Conservation (phyloP, 2,797 vertebrate species). For the Enteromius fasciolatus region DNA sequence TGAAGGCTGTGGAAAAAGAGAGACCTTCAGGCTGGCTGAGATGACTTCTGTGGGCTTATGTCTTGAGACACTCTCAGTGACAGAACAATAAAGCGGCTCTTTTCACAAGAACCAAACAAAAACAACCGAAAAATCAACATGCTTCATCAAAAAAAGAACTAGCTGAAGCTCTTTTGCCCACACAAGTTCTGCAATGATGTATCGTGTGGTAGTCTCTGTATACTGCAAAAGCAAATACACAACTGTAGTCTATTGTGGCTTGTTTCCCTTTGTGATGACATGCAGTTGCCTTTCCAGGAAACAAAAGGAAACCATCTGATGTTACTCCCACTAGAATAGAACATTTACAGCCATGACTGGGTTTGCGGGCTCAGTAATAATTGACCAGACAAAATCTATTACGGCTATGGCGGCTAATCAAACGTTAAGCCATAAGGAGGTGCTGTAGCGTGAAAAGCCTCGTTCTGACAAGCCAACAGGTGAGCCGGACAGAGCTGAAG, state of each 20-base stretch:
- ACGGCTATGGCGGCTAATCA: slow-evolving; percentile 26
- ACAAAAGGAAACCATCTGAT: slow-evolving; percentile 30
- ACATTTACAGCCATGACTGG: slow-evolving; percentile 32
- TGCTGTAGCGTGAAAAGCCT: slow-evolving; percentile 44
- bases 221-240: slow-evolving; percentile 35
- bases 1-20: slow-evolving; percentile 27
- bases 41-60: slow-evolving; percentile 32
- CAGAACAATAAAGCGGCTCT: slow-evolving; percentile 27
- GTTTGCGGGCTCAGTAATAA: slow-evolving; percentile 49
- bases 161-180: slow-evolving; percentile 13
- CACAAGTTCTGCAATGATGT: slow-evolving; percentile 24
- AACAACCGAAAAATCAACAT: slow-evolving; percentile 26
- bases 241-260: slow-evolving; percentile 21
- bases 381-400: slow-evolving; percentile 54
- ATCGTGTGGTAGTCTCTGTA: slow-evolving; percentile 40
- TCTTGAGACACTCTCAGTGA: slow-evolving; percentile 24
- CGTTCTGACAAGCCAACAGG: slow-evolving; percentile 47
- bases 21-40: slow-evolving; percentile 6
- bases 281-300: slow-evolving; percentile 34
- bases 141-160: neutral
- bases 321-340: slow-evolving; percentile 12
- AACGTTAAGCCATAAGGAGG: slow-evolving; percentile 39
- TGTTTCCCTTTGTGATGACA: slow-evolving; percentile 29
- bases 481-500: slow-evolving; percentile 44
- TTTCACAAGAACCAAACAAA: slow-evolving; percentile 24